Conservation (phyloP, 2,797 vertebrate genomes). For the Pelodytes ibericus region DNA sequence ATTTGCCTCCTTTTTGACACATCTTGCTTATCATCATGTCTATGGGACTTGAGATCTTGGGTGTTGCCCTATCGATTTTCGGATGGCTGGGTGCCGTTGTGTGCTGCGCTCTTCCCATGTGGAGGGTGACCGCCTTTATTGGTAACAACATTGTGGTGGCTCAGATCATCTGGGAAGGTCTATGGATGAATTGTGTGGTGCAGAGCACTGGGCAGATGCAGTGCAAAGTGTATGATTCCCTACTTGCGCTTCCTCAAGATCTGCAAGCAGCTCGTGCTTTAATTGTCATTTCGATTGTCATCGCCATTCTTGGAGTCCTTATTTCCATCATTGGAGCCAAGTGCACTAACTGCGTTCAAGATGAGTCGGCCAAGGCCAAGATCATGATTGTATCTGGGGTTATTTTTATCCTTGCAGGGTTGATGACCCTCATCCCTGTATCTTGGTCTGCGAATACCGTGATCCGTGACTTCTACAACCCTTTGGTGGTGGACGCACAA, state of each 20-base stretch:
- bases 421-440: conserved; percentile 89
- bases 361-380: conserved; percentile 87
- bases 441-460: conserved; percentile 94
- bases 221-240: conserved; percentile 88
- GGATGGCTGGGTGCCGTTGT: conserved; percentile 89
- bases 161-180: conserved; percentile 87
- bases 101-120: conserved; percentile 88
- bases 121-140: conserved; percentile 91
- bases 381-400: conserved; percentile 89
- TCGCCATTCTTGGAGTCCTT: conserved; percentile 81
- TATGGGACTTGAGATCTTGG: conserved; percentile 87
- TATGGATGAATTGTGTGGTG: conserved; percentile 90
- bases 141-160: conserved; percentile 91
- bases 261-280: conserved; percentile 89
- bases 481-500: conserved; percentile 77
- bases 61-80: conserved; percentile 80
- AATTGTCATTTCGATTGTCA: conserved; percentile 83
- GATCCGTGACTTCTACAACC: conserved; percentile 93
- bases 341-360: conserved; percentile 93
- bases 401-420: conserved; percentile 83
- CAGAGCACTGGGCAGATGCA: conserved; percentile 92
- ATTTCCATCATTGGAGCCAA: conserved; percentile 89
- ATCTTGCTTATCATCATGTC: conserved; percentile 76
- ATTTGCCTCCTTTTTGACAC: neutral
- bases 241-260: conserved; percentile 84